These are phyloP conservation scores for Hafferia zeledoni DNA, from an alignment of 2,797 vertebrate species.

Conservation along the genomic window DNA sequence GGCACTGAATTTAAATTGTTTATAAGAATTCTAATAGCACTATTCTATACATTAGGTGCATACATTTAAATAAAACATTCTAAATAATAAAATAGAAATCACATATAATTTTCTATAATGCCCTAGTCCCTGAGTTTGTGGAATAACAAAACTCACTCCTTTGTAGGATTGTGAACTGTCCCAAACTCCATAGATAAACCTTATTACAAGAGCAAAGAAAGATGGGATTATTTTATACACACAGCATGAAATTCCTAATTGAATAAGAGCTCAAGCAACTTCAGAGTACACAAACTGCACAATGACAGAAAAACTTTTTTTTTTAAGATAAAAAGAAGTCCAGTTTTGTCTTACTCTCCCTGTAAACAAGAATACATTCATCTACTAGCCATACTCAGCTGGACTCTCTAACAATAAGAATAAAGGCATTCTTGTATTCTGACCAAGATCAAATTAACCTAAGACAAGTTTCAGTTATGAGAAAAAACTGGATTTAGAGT, in stretches of 20 bases:
- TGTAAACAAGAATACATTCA: constrained; percentile 49
- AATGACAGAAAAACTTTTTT: background rate
- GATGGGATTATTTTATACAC: constrained; percentile 10
- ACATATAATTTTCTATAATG: background rate
- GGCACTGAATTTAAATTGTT: background rate
- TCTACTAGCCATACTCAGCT: background rate
- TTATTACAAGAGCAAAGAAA: background rate
- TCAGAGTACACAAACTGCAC: background rate
- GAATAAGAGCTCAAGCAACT: constrained; percentile 20
- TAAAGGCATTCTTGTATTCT: constrained; percentile 7
- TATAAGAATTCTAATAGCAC: background rate
- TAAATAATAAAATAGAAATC: background rate
- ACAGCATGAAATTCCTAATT: background rate
- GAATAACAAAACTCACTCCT: background rate
- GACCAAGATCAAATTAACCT: background rate
- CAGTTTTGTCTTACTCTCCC: constrained; percentile 26
- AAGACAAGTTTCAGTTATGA: background rate
- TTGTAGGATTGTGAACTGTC: background rate
- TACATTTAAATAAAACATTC: background rate
- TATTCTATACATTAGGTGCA: background rate
- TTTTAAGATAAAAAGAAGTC: background rate
- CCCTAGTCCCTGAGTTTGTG: background rate
- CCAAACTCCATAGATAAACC: background rate
- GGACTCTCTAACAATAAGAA: background rate
- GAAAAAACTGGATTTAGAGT: background rate